These are phyloP conservation scores for Trichogramma dendrolimi DNA, from an alignment of 2,888 invertebrate species.

Conservation along the genomic window DNA sequence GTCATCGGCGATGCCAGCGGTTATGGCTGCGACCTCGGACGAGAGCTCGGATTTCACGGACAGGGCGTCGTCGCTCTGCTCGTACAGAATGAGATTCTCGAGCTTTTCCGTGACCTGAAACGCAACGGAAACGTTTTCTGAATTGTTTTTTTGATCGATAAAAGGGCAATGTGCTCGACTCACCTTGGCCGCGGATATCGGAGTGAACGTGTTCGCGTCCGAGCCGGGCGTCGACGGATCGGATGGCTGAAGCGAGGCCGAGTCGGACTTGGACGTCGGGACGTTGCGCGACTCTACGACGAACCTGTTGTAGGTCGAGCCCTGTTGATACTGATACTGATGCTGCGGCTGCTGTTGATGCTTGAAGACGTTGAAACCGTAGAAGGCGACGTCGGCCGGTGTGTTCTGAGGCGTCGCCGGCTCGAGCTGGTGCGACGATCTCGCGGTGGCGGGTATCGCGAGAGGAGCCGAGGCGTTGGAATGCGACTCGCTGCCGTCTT, in stretches of 20 bases:
- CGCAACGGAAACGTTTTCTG: background rate
- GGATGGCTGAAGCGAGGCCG: too few relatives aligned
- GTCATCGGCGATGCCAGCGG: constrained; percentile 17
- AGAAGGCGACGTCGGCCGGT: constrained; percentile 42
- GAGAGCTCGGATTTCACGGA: constrained; percentile 27
- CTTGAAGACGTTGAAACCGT: constrained; percentile 34
- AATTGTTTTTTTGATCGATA: too few relatives aligned
- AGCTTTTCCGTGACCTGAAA: constrained; percentile 41
- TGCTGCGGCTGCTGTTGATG: constrained; percentile 24
- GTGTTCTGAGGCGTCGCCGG: constrained; percentile 48
- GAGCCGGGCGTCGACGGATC: background rate
- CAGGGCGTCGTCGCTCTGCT: constrained; percentile 37
- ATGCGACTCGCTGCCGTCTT: too few relatives aligned
- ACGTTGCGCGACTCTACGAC: too few relatives aligned
- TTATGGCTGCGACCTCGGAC: constrained; percentile 27
- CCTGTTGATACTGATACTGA: constrained; percentile 2
- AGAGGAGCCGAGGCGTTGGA: constrained; percentile 31
- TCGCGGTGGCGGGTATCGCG: constrained; percentile 34
- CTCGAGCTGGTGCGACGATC: constrained; percentile 33
- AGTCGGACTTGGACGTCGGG: too few relatives aligned
- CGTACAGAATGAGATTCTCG: constrained; percentile 41
- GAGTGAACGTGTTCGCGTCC: constrained; percentile 19
- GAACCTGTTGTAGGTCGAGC: too few relatives aligned
- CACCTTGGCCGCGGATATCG: constrained; percentile 19
- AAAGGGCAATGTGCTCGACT: too few relatives aligned